Evolutionary conservation across 1,140 invertebrate genomes (phyloP).

Genomic region (Leguminivora glycinivorella): DNA sequence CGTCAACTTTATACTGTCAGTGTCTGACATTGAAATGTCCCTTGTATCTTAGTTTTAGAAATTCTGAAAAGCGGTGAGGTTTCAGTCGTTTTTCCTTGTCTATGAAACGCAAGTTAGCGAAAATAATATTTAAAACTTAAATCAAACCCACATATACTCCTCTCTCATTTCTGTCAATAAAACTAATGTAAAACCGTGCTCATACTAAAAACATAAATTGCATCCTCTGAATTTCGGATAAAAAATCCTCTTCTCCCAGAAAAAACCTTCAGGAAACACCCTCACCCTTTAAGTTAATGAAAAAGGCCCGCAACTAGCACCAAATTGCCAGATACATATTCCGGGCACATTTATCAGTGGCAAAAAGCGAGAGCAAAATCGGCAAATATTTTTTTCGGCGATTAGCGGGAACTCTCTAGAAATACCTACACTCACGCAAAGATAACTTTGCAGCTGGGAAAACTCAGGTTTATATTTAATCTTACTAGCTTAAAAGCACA

Average conservation of each 20-base stretch:
- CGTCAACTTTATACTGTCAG: no score
- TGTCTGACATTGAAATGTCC: no score
- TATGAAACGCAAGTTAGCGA: no score
- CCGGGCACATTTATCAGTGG: slow-evolving; percentile 67
- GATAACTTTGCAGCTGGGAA: slow-evolving; percentile 32
- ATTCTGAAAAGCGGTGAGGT: no score
- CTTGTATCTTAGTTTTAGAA: no score
- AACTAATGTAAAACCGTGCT: background rate
- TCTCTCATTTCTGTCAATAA: no score
- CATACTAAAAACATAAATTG: background rate
- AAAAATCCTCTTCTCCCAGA: background rate
- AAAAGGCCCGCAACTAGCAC: slow-evolving; percentile 56
- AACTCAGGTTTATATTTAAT: slow-evolving; percentile 32
- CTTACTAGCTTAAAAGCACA: slow-evolving; percentile 24
- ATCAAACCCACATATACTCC: no score
- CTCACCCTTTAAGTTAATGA: slow-evolving; percentile 49
- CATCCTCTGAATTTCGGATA: background rate
- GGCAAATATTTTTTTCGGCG: slow-evolving; percentile 76
- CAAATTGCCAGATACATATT: slow-evolving; percentile 67
- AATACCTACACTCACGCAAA: slow-evolving; percentile 60
- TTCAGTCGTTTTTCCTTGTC: no score
- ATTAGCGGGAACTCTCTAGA: slow-evolving; percentile 69
- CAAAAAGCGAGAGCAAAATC: slow-evolving; percentile 65
- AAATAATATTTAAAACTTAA: no score
- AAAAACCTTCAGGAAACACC: background rate